Base-by-base conservation (phyloP, 2,888 invertebrate species). In the Netelia melanura region DNA sequence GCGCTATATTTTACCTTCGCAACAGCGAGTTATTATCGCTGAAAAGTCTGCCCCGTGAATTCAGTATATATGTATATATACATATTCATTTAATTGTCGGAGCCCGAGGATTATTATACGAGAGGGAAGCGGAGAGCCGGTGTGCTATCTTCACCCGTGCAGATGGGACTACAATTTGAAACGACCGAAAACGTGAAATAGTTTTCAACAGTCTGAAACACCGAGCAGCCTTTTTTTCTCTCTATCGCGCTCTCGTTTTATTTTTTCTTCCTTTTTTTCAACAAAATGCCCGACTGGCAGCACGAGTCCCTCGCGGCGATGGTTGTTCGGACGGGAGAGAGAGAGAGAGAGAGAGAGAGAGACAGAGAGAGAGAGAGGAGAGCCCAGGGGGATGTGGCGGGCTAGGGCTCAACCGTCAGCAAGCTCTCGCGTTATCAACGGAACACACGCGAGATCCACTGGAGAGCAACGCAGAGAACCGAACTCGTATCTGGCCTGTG, bases 131-230 rank as follows among this genome's bases (percentile, higher is more conserved):
- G 11, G n/a, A 43, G n/a, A 56, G 72, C 56, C 23, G 54, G 43
- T 30, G 68, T 64, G 80, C 80, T 85, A 85, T 85, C 85, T 82
- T 68, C 82, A 80, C 72, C 76, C 48, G 75, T 72, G 82, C 85
- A 85, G 85, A 14, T 75, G 62, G 64, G 76, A 80, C 82, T 80
- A 64, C 82, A 75, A 75, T 85, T 85, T 61, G 72, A 77, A 56
- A 65, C 76, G 76, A 82, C 82, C 80, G 82, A 82, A 82, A 85
- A 85, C 82, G 85, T 72, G 76, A 85, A 85, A 85, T 85, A 82
- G 85, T 85, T 85, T 85, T 80, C 76, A 75, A 72, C 75, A 61
- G 70, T 14, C 38, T 38, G 38, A 56, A 38, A 67, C 64, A 58
- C 3, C 67, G 21, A 67, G 82, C 72, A 38, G 38, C 38, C 75